Percentiles rank a stretch among this genome's conserved stretches.
Evolutionary conservation across 2,888 invertebrate genomes (phyloP).

Genomic region (Mythimna ferrago): DNA sequence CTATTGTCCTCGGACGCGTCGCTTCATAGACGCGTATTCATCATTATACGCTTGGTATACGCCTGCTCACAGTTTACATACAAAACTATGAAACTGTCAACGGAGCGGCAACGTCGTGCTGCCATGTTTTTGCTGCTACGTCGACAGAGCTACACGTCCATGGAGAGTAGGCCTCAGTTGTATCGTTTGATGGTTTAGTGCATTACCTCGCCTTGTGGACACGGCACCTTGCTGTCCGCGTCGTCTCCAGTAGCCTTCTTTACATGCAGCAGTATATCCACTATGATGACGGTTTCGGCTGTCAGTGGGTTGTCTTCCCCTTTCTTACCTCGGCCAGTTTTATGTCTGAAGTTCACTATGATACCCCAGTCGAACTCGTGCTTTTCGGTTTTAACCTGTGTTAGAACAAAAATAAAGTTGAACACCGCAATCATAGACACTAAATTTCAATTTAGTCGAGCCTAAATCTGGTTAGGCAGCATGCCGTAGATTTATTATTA

Average conservation of each 20-base stretch:
- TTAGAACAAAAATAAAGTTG: not conserved
- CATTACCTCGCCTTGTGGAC: slow-evolving; percentile 91
- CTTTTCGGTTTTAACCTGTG: slow-evolving; percentile 95
- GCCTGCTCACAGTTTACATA: too few relatives aligned
- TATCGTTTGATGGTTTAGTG: not conserved
- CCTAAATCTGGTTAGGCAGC: not conserved
- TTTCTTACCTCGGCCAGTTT: slow-evolving; percentile 87
- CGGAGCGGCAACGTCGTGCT: too few relatives aligned
- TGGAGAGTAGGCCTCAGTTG: too few relatives aligned
- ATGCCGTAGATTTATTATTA: too few relatives aligned
- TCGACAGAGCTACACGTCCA: too few relatives aligned
- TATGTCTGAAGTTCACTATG: slow-evolving; percentile 97
- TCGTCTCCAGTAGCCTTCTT: slow-evolving; percentile 91
- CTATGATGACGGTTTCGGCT: slow-evolving; percentile 92
- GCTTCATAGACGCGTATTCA: too few relatives aligned
- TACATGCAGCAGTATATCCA: slow-evolving; percentile 96
- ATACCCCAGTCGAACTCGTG: slow-evolving; percentile 99
- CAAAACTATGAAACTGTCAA: too few relatives aligned
- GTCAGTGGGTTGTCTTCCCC: slow-evolving; percentile 88
- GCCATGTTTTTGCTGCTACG: too few relatives aligned
- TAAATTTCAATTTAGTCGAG: not conserved
- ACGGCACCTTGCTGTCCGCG: slow-evolving; percentile 92
- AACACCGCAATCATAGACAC: not conserved
- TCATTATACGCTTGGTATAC: too few relatives aligned
- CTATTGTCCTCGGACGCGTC: too few relatives aligned